Evolutionary conservation across 2,113 vertebrate genomes (phyloP), one percentile per base, ranked within the genome.

Genomic region (Gallinago undulata): DNA sequence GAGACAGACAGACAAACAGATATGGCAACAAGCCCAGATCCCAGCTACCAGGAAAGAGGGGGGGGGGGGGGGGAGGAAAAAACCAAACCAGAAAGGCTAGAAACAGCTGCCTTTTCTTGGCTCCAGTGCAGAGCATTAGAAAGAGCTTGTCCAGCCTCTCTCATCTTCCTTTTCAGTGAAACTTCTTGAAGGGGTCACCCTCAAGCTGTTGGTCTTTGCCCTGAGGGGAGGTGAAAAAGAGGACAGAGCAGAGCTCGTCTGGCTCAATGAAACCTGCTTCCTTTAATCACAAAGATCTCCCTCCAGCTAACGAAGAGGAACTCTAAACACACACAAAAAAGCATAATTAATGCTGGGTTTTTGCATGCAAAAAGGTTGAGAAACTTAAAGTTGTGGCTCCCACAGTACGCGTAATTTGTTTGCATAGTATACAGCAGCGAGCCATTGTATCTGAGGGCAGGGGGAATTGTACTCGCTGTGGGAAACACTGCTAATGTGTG

Each of bases 61-160:
- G 60, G 53, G 43, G 39, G 79, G 17, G 27, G 45, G 24, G 17
- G 57, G 53, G 37, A 43, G 19, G 19, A 47, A 37, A 83, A 45
- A 82, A 59, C 68, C 10, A 24, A 82, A 63, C 16, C 90, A 96
- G 93, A 96, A 96, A 94, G 78, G 94, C 94, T 85, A 87, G 87
- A 96, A 98, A 95, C 97, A 98, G 97, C 97, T 97, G 97, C 94
- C 85, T 97, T 97, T 96, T 96, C 90, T 95, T 96, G 96, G 96
- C 97, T 97, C 39, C 84, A 85, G 77, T 0, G 2, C 48, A 75
- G 76, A 96, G 93, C 94, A 62, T 95, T 92, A 96, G 94, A 96
- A 96, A 94, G 88, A 96, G 92, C 70, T 60, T 80, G 62, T 93
- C 91, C 45, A 86, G 90, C 89, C 81, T 92, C 96, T 97, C 95